Evolutionary conservation across 2,113 vertebrate genomes (phyloP).

Genomic region (Vidua chalybeata): DNA sequence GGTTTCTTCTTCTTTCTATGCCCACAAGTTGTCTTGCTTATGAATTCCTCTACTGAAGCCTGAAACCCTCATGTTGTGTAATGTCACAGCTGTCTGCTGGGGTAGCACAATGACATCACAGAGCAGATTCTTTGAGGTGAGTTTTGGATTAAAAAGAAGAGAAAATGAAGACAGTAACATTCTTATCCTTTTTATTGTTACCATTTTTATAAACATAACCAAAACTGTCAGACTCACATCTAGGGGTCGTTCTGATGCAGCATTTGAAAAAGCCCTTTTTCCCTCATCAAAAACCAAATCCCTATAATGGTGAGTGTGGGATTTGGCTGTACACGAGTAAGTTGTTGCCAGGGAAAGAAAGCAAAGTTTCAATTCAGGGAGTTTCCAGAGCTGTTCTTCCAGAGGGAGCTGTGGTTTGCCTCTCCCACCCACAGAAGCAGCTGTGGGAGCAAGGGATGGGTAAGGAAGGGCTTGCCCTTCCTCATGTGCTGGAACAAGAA

Average conservation of each 20-base stretch:
- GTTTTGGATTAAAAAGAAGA: not conserved
- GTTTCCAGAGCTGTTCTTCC: conserved; percentile 50
- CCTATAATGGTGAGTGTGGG: not conserved
- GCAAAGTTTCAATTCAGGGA: conserved; percentile 49
- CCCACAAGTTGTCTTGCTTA: not conserved
- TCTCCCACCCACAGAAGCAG: conserved; percentile 56
- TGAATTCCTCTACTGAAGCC: not conserved
- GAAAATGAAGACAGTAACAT: not conserved
- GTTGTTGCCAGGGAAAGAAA: conserved; percentile 44
- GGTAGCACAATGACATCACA: not conserved
- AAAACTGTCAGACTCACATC: not conserved
- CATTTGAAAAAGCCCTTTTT: not conserved
- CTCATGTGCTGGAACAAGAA: conserved; percentile 14
- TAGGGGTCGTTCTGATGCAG: conserved; percentile 37
- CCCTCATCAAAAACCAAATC: not conserved
- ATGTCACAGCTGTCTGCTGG: not conserved
- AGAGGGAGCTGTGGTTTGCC: conserved; percentile 53
- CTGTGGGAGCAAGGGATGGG: conserved; percentile 31
- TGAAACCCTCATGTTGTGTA: not conserved
- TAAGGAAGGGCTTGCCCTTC: conserved; percentile 48
- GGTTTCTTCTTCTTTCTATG: not conserved
- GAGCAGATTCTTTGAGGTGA: not conserved
- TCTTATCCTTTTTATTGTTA: not conserved
- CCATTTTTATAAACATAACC: not conserved
- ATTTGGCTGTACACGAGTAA: not conserved